These are phyloP conservation scores for Branchellion lobata DNA, from an alignment of 2,888 invertebrate genomes.

Conservation along the genomic window DNA sequence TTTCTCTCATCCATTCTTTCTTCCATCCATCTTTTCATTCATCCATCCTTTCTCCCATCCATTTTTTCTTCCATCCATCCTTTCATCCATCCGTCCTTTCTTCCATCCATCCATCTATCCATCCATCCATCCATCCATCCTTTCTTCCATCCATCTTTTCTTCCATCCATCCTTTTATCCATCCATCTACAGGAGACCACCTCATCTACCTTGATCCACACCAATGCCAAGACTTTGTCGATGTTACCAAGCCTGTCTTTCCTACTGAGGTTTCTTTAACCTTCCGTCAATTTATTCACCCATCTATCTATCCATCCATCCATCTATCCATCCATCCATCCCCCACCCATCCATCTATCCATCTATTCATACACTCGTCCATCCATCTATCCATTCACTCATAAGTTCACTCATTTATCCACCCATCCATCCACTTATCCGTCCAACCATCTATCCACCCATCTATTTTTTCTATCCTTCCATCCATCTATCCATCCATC, in stretches of 20 bases:
- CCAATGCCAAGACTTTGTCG: conserved; percentile 86
- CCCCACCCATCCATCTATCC: not conserved
- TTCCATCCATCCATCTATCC: no score
- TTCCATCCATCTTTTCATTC: no score
- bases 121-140: no score
- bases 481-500: not conserved
- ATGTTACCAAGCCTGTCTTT: conserved; percentile 78
- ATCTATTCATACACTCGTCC: not conserved
- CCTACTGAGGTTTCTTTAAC: conserved; percentile 62
- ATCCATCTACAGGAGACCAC: conserved; percentile 71
- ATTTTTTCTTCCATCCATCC: not conserved
- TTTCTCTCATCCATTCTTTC: no score
- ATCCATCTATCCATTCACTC: not conserved
- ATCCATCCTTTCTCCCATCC: not conserved
- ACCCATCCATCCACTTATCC: not conserved
- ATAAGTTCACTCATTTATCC: not conserved
- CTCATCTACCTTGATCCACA: conserved; percentile 90
- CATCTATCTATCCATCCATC: not conserved
- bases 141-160: not conserved
- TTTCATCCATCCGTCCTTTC: not conserved
- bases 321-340: not conserved
- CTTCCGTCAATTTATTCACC: conserved; percentile 3
- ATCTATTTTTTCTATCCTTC: no score
- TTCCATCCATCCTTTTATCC: not conserved
- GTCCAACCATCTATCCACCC: not conserved